Base-by-base conservation (phyloP, 1,140 invertebrate species). In the Euborellia annulipes region DNA sequence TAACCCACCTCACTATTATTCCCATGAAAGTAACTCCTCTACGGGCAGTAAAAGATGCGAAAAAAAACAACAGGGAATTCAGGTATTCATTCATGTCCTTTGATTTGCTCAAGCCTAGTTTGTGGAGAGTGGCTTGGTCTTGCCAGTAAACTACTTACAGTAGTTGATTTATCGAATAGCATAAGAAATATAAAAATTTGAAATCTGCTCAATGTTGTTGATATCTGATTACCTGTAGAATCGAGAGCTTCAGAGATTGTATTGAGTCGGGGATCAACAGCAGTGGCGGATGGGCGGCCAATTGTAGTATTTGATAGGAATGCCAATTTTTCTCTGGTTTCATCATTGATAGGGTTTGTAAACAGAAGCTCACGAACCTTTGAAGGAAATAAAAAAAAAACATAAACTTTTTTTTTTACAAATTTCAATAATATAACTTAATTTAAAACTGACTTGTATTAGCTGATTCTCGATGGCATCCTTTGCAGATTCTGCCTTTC, bases 241-340 rank as follows among this genome's bases (percentile, higher is more conserved):
- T 76, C 73, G 51, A 76, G 63, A 60, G 47, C 47, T 49, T 81
- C 78, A 30, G 71, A 67, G 45, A 81, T 81, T 22, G 74, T 76
- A 50, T 70, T 72, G 1, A 82, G 61, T 52, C 73, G 73, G n/a
- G 52, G 59, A 56, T 27, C 23, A 6, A 4, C 11, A 6, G 4
- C 23, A n/a, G n/a, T n/a, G 11, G 11, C 23, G 4, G 23, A 27
- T 6, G 23, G 56, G 16, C 57, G 56, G 54, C 62, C 65, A n/a
- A 62, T 46, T 23, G 61, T 62, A 38, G 63, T 62, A 19, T 58
- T 79, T 54, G 79, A 78, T 1, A 89, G 63, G 58, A 83, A 85
- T 23, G 79, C 78, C 1, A 89, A 64, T 58, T 85, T 84, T 55
- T 89, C 82, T 34, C 78, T 70, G 1, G 83, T 85, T 55, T 87